A percentile compares a stretch with the other conserved stretches of the same genome.
These are phyloP conservation scores for Thomomys bottae DNA, from an alignment of 2,113 vertebrate genomes.

Conservation along the genomic window DNA sequence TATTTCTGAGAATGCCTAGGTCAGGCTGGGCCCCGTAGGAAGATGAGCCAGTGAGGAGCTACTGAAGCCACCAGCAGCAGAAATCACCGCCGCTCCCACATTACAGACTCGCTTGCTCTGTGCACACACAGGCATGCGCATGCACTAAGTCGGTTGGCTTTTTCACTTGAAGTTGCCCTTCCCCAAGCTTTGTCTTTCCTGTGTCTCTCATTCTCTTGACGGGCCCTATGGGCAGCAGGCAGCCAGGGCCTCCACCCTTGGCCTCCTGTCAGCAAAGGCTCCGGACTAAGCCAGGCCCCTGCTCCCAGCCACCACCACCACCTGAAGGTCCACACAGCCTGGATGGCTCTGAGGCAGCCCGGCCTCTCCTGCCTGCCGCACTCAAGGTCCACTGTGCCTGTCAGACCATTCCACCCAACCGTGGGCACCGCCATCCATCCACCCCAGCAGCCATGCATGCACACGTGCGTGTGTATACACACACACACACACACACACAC, in stretches of 20 bases:
- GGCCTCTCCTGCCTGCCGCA: neutral
- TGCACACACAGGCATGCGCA: too few relatives aligned
- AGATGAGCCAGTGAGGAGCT: neutral
- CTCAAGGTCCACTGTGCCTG: neutral
- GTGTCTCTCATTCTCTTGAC: neutral
- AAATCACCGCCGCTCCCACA: fast-evolving
- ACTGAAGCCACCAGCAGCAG: neutral
- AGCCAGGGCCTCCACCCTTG: fast-evolving
- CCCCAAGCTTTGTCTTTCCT: neutral
- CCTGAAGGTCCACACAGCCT: neutral
- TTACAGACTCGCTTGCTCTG: too few relatives aligned
- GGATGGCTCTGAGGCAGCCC: neutral
- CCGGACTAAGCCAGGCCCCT: too few relatives aligned
- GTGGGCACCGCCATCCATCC: too few relatives aligned
- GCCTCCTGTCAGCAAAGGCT: neutral
- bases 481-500: too few relatives aligned
- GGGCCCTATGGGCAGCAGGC: neutral
- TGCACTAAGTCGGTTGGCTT: too few relatives aligned
- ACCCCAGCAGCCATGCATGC: too few relatives aligned
- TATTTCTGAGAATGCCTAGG: neutral
- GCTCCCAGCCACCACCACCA: fast-evolving
- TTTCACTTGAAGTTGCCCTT: neutral
- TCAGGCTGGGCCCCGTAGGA: neutral
- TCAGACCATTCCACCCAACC: too few relatives aligned
- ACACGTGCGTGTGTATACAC: too few relatives aligned